Evolutionary conservation across 1,140 invertebrate species (phyloP), one percentile per base, ranked within the genome.

Genomic region (Lordiphosa collinella): DNA sequence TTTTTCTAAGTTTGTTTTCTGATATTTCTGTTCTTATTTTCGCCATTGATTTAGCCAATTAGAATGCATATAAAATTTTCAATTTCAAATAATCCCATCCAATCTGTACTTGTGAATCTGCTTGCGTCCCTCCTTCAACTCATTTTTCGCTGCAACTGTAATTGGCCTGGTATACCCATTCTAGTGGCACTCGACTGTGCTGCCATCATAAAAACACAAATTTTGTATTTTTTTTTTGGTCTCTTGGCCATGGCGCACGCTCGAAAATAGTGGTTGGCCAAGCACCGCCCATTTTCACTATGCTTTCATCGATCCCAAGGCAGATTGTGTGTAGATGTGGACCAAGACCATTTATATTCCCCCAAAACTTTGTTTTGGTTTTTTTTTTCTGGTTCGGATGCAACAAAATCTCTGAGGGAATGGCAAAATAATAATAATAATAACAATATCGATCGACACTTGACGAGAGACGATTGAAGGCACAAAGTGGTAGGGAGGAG

Each of bases 201-300:
- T 16, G 13, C 40, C 22, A 59, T 8, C 58, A 13, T 38, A 37
- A 44, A 51, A 13, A 37, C 16, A 51, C 35, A 50, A 10, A 31
- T 22, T 49, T 38, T 31, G 25, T 12, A 38, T 47, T 13, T 46
- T 8, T 44, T 49, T 36, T 52, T 10, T 52, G 35, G 6, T 35
- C 36, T 18, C 48, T 56, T 58, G 40, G 63, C 16, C 55, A 86
- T 86, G 80, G 80, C 82, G 82, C 82, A 86, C 69, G 72, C 82
- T 80, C 79, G 40, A 52, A 62, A 59, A 44, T 11, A 58, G 52
- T 49, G 65, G 66, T 52, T 69, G 62, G 31, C 35, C 36, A 73
- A 71, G 68, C 57, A 66, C 67, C 80, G 82, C 82, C 80, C 59
- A 80, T 75, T 86, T 86, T 80, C 80, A 80, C 47, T 70, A 53